A percentile compares a stretch with the other conserved stretches of the same genome.
Evolutionary conservation across 2,888 invertebrate species (phyloP).

Genomic region (Argyresthia goedartella): DNA sequence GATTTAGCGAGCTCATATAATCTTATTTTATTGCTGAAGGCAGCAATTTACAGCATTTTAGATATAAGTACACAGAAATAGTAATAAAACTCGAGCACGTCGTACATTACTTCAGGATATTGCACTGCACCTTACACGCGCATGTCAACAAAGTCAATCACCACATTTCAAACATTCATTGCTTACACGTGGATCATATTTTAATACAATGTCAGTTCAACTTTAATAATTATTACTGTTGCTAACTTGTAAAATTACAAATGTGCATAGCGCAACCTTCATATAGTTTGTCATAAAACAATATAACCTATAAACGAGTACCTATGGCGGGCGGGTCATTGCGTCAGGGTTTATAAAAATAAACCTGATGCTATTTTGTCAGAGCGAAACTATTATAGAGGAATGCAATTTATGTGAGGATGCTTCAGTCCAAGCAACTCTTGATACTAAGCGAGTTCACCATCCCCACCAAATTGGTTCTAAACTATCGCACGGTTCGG

Average conservation of each 20-base stretch:
- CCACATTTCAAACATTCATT: slow-evolving; percentile 3
- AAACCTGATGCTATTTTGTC: slow-evolving; percentile 4
- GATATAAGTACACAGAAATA: too few species aligned
- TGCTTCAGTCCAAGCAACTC: slow-evolving; percentile 9
- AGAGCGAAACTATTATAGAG: slow-evolving; percentile 3
- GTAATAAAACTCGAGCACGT: slow-evolving; percentile 4
- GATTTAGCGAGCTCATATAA: too few species aligned
- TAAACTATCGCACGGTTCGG: too few species aligned
- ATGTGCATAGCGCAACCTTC: neutral
- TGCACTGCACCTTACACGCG: slow-evolving; percentile 14
- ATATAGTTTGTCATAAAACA: neutral
- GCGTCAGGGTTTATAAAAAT: slow-evolving; percentile 17
- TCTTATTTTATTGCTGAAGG: too few species aligned
- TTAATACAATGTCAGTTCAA: neutral
- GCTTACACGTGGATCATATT: neutral
- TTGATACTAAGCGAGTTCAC: too few species aligned
- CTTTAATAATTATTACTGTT: neutral
- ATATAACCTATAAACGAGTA: neutral
- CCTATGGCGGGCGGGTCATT: slow-evolving; percentile 6
- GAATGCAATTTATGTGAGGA: slow-evolving; percentile 18
- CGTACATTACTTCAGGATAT: slow-evolving; percentile 4
- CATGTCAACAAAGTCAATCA: slow-evolving; percentile 12
- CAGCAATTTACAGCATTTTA: neutral
- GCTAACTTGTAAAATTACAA: too few species aligned
- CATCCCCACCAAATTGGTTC: too few species aligned